Evolutionary conservation across 2,113 vertebrate species (phyloP), one percentile per base, ranked within the genome.

Genomic region (Coracopsis vasa): DNA sequence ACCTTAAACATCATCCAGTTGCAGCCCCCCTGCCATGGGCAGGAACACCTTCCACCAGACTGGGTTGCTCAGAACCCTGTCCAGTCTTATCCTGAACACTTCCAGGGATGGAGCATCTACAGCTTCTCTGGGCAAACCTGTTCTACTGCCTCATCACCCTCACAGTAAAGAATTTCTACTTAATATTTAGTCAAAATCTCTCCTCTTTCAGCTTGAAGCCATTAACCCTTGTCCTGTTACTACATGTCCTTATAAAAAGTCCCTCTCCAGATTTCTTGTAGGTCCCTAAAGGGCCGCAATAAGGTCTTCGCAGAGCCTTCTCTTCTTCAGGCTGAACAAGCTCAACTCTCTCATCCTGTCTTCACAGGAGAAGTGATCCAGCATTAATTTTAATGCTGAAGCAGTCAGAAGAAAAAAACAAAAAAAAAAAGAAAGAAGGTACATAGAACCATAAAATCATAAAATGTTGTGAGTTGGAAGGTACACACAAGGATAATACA

Each of bases 401-500:
- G 15, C 31, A 42, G n/a, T 54, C n/a, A 70, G 80, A 53, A 88
- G 31, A 25, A 58, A 25, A 27, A 28, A 58, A 35, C 20, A 29
- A 70, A 80, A 48, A 88, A n/a, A 24, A 56, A 24, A 25, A 27
- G 51, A n/a, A 23, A 28, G 5, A 15, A 37, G 6, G 3, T 24
- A 64, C 47, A 28, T 29, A 64, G 37, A 80, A 61, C n/a, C 27
- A 62, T 11, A 74, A 47, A 42, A 31, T 37, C 53, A 37, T 16
- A 29, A 19, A 88, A 56, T 56, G 25, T 25, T 2, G 2, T 45
- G 21, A 61, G 37, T 33, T 61, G 27, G 11, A 61, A 45, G 29
- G 33, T 45, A 61, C 20, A 9, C 17, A 51, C 3, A 3, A 41
- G 4, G 17, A 11, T 35, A 12, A 53, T 18, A 0, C 0, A 72